A percentile compares a stretch with the other conserved stretches of the same genome.
These are phyloP conservation scores for Papilio glaucus DNA, from an alignment of 1,140 invertebrate genomes.

Conservation along the genomic window DNA sequence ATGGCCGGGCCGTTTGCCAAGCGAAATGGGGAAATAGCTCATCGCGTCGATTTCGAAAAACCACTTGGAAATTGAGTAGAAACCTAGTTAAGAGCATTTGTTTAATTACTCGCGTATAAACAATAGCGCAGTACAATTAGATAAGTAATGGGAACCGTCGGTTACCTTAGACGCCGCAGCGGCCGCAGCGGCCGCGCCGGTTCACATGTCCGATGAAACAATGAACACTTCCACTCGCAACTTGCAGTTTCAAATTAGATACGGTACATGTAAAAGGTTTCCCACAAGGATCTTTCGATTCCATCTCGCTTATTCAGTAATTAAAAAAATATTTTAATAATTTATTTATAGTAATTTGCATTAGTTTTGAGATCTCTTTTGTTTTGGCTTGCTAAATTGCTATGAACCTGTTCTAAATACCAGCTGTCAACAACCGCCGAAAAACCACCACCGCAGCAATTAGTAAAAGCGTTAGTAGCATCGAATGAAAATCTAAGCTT, in stretches of 20 bases:
- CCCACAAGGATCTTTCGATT: constrained; percentile 14
- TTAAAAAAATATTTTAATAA: too few species aligned
- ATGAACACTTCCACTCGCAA: constrained; percentile 41
- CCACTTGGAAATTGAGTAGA: constrained; percentile 67
- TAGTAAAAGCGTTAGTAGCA: constrained; percentile 50
- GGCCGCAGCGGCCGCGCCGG: constrained; percentile 54
- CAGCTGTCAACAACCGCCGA: background rate
- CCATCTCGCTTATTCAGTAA: too few species aligned
- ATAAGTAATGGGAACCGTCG: constrained; percentile 75
- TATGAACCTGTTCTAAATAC: background rate
- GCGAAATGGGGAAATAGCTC: constrained; percentile 32
- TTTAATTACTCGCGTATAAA: constrained; percentile 66
- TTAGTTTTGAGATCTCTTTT: background rate
- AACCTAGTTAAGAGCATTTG: constrained; percentile 68
- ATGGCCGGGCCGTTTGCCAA: constrained; percentile 31
- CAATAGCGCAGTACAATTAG: constrained; percentile 74
- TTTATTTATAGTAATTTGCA: background rate
- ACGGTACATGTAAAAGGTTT: background rate
- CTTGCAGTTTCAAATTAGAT: constrained; percentile 30
- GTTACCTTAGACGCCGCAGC: constrained; percentile 48
- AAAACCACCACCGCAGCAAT: constrained; percentile 32
- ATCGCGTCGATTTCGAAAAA: constrained; percentile 56
- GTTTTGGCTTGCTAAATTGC: background rate
- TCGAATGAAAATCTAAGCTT: constrained; percentile 4
- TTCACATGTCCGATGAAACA: constrained; percentile 59